phyloP scores from a whole-genome alignment of 2,888 invertebrate genomes.

The Dolichopus griseipennis region DNA sequence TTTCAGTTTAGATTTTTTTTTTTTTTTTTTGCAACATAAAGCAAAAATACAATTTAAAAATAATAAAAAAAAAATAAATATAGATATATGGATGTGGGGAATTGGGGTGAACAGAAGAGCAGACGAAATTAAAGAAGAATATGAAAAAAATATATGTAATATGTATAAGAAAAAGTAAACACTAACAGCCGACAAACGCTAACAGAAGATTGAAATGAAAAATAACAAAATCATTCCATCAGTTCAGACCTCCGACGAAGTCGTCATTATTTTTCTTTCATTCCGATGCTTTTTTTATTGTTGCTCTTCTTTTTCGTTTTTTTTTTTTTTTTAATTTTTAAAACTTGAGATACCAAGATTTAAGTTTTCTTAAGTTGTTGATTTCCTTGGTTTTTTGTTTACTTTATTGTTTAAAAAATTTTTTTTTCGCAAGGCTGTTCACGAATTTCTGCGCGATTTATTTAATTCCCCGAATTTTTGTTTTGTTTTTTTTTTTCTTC shows the following conservation, averaged over 20 bases:
- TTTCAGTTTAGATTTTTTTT: neutral
- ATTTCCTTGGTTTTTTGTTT: neutral
- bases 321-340: no score
- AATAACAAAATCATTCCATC: constrained; percentile 6
- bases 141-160: neutral
- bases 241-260: neutral
- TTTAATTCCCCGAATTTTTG: neutral
- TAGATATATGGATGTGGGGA: no score
- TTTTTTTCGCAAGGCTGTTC: constrained; percentile 4
- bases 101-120: no score
- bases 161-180: neutral
- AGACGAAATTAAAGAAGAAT: neutral
- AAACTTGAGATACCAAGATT: no score
- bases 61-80: neutral
- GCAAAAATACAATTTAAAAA: neutral
- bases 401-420: neutral
- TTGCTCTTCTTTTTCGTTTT: no score
- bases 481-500: neutral
- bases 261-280: neutral
- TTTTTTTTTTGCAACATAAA: no score
- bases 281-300: no score
- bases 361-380: no score
- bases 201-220: neutral
- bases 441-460: neutral
- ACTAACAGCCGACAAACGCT: constrained; percentile 4